Conservation (phyloP, 2,797 vertebrate genomes). For the Pantherophis vulpinus region DNA sequence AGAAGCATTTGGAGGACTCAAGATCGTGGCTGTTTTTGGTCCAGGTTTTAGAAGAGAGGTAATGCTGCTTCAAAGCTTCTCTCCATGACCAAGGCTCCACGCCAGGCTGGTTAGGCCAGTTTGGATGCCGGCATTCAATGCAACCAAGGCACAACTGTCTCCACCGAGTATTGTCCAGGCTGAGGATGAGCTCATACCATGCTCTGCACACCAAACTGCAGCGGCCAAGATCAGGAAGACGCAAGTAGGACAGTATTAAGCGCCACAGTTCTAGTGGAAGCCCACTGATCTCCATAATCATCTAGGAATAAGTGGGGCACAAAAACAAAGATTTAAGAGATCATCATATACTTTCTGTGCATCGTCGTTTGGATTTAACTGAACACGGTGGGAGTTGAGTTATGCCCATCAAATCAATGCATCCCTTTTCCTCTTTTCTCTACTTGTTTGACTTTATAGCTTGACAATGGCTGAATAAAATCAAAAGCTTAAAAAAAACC, state of each 20-base stretch:
- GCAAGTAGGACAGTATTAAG: conserved; percentile 83
- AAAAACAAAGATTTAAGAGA: neutral
- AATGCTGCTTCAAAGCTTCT: conserved; percentile 84
- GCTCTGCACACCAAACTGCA: conserved; percentile 87
- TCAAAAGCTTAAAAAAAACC: neutral
- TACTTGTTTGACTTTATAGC: neutral
- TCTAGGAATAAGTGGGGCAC: conserved; percentile 31
- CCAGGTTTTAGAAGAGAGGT: conserved; percentile 84
- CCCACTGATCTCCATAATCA: conserved; percentile 76
- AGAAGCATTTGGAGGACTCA: conserved; percentile 83
- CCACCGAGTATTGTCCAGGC: conserved; percentile 90
- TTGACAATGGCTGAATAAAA: neutral
- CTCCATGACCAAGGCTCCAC: conserved; percentile 83
- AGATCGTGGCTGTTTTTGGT: conserved; percentile 78
- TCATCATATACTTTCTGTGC: neutral
- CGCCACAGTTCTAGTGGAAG: conserved; percentile 86
- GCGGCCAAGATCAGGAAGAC: conserved; percentile 83
- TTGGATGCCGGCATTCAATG: conserved; percentile 83
- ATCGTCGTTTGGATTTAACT: neutral
- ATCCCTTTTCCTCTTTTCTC: neutral
- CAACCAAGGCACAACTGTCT: conserved; percentile 84
- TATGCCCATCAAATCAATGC: neutral
- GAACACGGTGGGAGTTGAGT: neutral
- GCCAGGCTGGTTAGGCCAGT: conserved; percentile 84
- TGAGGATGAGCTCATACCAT: conserved; percentile 86